Evolutionary conservation across 2,113 vertebrate genomes (phyloP), one percentile per base, ranked within the genome.

Genomic region (Marcusenius ussheri): DNA sequence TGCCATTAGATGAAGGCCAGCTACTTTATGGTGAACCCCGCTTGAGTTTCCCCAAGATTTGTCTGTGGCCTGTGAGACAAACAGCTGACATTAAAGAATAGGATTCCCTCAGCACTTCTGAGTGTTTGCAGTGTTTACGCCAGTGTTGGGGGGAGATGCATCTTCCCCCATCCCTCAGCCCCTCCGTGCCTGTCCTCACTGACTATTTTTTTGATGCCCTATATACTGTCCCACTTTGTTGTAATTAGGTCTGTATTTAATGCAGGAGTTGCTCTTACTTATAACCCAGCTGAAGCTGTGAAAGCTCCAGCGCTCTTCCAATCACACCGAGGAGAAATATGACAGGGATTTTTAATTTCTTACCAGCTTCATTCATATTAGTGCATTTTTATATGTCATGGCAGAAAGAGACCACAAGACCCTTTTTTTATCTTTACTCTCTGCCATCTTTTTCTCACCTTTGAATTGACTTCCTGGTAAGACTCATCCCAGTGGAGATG

Each of bases 151-250:
- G 70, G 47, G 50, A 83, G 70, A 80, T 31, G 50, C 42, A 47
- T 85, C 89, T 62, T 88, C 39, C 8, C 6, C 39, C 53, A 35
- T 31, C 35, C 58, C 89, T 62, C 35, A 89, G 77, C 80, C 42
- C 89, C 92, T 91, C 85, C 80, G 84, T 4, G 90, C 92, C 91
- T 92, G 90, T 90, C 92, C 92, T 92, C 90, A 92, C 49, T 83
- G 92, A 56, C 90, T 77, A 11, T 80, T 84, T 92, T 91, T 85
- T 47, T n/a, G 3, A 9, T 91, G 94, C 11, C 94, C 94, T 93
- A 95, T 88, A 92, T 94, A 93, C 89, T 94, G 94, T 92, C 94
- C 94, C 92, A 95, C 90, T 94, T 95, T 93, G 74, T 80, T 19
- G 88, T 90, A 94, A 93, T 93, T 74, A 93, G 93, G 94, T 93